These are phyloP conservation scores for Epinephelus malabaricus DNA, from an alignment of 2,797 vertebrate genomes.

Conservation along the genomic window DNA sequence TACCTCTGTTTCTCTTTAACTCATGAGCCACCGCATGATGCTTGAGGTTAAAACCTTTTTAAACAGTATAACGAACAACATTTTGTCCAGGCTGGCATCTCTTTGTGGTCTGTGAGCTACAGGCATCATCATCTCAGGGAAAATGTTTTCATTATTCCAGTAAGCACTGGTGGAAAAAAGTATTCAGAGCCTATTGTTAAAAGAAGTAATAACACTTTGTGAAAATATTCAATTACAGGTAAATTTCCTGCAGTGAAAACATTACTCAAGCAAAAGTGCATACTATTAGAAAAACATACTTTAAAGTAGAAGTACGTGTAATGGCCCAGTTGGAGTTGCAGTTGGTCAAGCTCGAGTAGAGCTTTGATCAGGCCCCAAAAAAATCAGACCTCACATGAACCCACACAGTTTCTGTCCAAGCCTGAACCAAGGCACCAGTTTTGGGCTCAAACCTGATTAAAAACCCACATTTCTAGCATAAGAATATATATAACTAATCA, in stretches of 20 bases:
- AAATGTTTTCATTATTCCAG: slow-evolving; percentile 11
- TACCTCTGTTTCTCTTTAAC: slow-evolving; percentile 37
- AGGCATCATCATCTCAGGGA: background rate
- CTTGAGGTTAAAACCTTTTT: background rate
- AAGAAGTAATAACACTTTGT: background rate
- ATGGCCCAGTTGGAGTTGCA: too few species aligned
- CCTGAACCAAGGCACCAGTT: too few species aligned
- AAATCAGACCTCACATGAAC: too few species aligned
- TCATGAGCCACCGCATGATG: background rate
- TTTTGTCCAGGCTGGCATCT: background rate
- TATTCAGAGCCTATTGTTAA: background rate
- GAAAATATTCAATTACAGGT: background rate
- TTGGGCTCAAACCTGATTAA: too few species aligned
- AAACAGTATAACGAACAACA: background rate
- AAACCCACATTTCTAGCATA: too few species aligned
- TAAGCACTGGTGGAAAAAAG: background rate
- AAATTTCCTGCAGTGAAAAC: background rate
- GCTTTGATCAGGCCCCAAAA: too few species aligned
- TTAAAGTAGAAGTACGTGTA: too few species aligned
- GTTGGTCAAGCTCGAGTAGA: too few species aligned
- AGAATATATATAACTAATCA: too few species aligned
- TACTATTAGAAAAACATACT: background rate
- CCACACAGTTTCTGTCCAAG: too few species aligned
- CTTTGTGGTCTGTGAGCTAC: background rate
- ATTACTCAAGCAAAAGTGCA: background rate